Evolutionary conservation across 2,888 invertebrate species (phyloP).

Genomic region (Dicranocentrus wangi): DNA sequence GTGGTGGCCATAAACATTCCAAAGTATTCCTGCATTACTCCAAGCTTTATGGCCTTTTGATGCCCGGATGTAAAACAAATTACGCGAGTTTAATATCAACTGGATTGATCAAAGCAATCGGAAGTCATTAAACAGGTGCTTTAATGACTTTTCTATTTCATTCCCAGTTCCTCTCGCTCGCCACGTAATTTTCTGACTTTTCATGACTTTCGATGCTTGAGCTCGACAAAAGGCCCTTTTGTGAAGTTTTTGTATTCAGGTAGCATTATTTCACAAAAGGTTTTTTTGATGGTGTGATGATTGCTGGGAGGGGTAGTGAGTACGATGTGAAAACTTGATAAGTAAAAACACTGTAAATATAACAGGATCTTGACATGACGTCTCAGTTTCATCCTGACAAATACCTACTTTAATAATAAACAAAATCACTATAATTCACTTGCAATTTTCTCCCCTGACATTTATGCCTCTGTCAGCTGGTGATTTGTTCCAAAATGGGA

Average conservation of each 20-base stretch:
- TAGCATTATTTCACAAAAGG: too few species aligned
- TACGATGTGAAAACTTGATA: constrained; percentile 41
- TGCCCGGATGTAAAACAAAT: constrained; percentile 58
- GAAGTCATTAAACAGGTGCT: constrained; percentile 60
- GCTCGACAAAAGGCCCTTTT: too few species aligned
- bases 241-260: too few species aligned
- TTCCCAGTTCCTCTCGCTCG: too few species aligned
- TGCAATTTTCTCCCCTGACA: constrained; percentile 12
- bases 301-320: constrained; percentile 36
- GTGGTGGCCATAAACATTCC: not conserved
- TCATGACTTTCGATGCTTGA: constrained; percentile 4
- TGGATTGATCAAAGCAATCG: constrained; percentile 56
- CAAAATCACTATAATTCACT: constrained; percentile 18
- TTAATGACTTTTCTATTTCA: constrained; percentile 61
- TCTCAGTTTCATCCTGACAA: constrained; percentile 25
- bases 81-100: constrained; percentile 51
- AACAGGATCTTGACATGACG: constrained; percentile 35
- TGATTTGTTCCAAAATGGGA: too few species aligned
- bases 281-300: constrained; percentile 31
- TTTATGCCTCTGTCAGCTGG: not conserved
- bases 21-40: too few species aligned
- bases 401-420: constrained; percentile 24
- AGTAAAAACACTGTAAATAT: constrained; percentile 43
- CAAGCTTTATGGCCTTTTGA: constrained; percentile 52
- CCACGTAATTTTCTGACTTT: constrained; percentile 36